These are phyloP conservation scores for Cephalopholis sonnerati DNA, from an alignment of 2,113 vertebrate genomes.

Conservation along the genomic window DNA sequence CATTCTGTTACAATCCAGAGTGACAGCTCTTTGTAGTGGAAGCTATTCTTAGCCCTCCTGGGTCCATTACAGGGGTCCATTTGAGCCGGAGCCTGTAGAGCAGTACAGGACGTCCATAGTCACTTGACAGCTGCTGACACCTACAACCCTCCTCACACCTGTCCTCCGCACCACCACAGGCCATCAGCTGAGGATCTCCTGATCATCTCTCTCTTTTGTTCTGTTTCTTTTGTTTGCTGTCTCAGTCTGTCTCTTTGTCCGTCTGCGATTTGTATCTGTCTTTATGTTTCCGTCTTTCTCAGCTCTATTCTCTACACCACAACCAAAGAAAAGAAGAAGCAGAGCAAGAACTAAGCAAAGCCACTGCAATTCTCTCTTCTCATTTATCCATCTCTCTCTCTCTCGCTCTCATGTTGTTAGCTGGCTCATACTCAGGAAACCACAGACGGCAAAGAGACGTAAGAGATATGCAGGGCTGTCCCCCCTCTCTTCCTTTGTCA, in stretches of 20 bases:
- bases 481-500: neutral
- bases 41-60: constrained; percentile 71
- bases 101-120: neutral
- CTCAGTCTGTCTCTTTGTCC: neutral
- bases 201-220: neutral
- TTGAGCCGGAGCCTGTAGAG: constrained; percentile 27
- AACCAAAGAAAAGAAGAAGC: neutral
- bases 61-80: constrained; percentile 12
- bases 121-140: constrained; percentile 39
- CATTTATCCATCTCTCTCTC: neutral
- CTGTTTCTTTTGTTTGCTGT: neutral
- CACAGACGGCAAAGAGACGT: neutral
- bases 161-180: neutral
- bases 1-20: constrained; percentile 49
- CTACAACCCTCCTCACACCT: constrained; percentile 26
- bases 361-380: neutral
- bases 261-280: neutral
- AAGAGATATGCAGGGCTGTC: too few species aligned
- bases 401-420: neutral
- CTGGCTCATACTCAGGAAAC: constrained; percentile 38
- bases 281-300: neutral
- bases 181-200: constrained; percentile 1
- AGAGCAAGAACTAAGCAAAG: neutral
- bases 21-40: constrained; percentile 72
- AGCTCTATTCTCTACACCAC: neutral